Base-by-base conservation (phyloP, 2,113 vertebrate species). In the Pelobates fuscus region DNA sequence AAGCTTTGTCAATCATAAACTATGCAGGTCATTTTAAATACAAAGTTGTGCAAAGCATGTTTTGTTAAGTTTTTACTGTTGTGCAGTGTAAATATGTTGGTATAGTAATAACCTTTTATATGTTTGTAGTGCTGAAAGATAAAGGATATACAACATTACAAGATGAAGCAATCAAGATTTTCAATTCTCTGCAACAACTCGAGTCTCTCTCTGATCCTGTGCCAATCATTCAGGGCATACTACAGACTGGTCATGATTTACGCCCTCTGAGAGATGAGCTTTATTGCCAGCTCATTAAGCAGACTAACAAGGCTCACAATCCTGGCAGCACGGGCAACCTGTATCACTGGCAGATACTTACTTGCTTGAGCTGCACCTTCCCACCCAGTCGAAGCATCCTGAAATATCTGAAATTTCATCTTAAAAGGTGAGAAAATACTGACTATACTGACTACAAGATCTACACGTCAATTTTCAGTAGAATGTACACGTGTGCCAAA, bases 251-350 rank as follows among this genome's bases (percentile, higher is more conserved):
- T 20, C 95, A 95, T 10, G 96, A 98, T 85, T 92, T 98, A 14
- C 88, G 90, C 25, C 92, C 93, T 0, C 90, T 98, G 64, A 89
- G 96, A 21, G 96, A 99, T 44, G 97, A 99, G 83, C 89, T 98
- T 20, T 98, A 95, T 86, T 98, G 96, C 71, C 97, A 99, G 84
- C 94, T 98, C 58, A 86, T 99, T 84, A 99, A 99, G 52, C 97
- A 99, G 90, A 99, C 96, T 21, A 91, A 86, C 4, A 88, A 91
- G 32, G 89, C 93, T 27, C 92, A 94, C 0, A 93, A 93, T 8
- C 92, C 95, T 0, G 89, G 90, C 20, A 87, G 91, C 0, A 63
- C 71, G 0, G 94, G 91, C 5, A 93, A 96, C 88, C 90, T 98
- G 4, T 94, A 91, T 43, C 91, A 88, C 67, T 98, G 96, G 96